Evolutionary conservation across 2,888 invertebrate species (phyloP).

Genomic region (Cenopis cana): DNA sequence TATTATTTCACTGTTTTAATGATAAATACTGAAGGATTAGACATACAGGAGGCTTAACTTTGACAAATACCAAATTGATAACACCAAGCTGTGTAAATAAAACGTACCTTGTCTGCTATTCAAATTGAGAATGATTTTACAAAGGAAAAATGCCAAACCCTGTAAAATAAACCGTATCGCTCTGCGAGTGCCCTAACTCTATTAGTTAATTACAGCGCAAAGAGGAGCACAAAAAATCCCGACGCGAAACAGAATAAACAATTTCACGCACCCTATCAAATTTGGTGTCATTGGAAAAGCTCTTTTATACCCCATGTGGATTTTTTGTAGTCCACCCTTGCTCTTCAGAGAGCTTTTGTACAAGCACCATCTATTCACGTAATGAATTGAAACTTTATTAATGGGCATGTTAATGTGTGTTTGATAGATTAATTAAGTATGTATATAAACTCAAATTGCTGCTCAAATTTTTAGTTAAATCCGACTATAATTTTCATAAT

Average conservation of each 20-base stretch:
- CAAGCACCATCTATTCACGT: neutral
- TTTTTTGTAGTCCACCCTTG: conserved; percentile 23
- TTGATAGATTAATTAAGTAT: neutral
- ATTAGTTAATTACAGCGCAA: conserved; percentile 42
- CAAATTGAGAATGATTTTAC: neutral
- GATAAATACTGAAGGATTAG: too few species aligned
- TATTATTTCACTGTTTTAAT: neutral
- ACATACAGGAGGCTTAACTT: too few species aligned
- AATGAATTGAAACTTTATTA: conserved; percentile 1
- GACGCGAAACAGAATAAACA: conserved; percentile 40
- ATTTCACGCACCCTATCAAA: conserved; percentile 42
- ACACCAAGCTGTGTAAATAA: too few species aligned
- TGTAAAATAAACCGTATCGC: neutral
- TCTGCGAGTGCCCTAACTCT: conserved; percentile 25
- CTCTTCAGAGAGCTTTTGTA: neutral
- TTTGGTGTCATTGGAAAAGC: conserved; percentile 34
- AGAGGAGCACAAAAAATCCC: conserved; percentile 33
- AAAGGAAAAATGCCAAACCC: neutral
- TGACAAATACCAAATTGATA: too few species aligned
- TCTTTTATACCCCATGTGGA: conserved; percentile 27
- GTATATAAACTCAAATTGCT: neutral
- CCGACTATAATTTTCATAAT: conserved; percentile 49
- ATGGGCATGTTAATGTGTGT: neutral
- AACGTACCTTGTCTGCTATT: neutral
- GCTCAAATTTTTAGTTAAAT: conserved; percentile 53